phyloP scores from a whole-genome alignment of 2,888 invertebrate species.

The Leptinotarsa juncta region DNA sequence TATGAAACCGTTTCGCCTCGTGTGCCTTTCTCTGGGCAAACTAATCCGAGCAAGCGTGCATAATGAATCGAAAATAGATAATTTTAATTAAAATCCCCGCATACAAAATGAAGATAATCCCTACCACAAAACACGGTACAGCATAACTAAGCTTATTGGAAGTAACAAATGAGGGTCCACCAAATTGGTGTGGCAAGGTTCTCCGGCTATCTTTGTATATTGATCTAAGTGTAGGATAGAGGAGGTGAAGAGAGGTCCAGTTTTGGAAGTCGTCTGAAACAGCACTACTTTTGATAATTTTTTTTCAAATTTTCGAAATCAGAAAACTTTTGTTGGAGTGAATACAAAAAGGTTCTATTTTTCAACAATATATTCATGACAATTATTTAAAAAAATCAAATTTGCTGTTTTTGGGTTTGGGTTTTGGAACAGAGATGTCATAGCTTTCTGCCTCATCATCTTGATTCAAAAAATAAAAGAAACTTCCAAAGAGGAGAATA shows the following conservation, averaged over 20 bases:
- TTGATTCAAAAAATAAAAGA: no score
- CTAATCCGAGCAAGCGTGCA: background rate
- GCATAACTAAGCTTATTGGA: constrained; percentile 11
- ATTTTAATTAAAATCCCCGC: constrained; percentile 3
- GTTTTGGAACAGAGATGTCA: no score
- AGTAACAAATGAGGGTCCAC: constrained; percentile 1
- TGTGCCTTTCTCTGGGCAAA: background rate
- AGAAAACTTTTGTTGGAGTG: no score
- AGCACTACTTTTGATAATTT: no score
- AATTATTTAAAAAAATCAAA: no score
- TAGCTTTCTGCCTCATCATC: no score
- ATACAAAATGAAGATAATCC: constrained; percentile 7
- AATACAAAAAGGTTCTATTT: no score
- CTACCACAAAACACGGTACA: background rate
- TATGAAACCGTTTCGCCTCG: background rate
- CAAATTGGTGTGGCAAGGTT: background rate
- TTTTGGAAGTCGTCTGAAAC: background rate
- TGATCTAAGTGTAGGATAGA: background rate
- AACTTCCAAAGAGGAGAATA: no score
- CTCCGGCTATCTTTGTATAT: background rate
- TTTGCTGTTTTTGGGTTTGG: no score
- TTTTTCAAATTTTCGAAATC: no score
- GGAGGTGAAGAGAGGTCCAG: background rate
- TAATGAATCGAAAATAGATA: constrained; percentile 6
- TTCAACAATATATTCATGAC: no score